Base-by-base conservation (phyloP, 53 echinoderm and acorn worm species). In the Mesocentrotus franciscanus region DNA sequence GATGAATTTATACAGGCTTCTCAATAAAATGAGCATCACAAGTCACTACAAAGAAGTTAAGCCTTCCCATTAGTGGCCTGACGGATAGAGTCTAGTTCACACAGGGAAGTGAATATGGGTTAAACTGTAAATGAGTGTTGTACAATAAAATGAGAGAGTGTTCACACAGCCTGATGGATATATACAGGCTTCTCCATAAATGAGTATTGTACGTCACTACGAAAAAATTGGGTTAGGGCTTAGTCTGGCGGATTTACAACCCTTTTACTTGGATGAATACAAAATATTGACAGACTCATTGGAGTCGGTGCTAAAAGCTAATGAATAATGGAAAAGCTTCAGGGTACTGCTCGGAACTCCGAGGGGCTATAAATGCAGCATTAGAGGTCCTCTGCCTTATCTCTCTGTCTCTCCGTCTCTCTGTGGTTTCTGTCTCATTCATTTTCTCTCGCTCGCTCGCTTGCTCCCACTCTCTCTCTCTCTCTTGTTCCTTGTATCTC, bases 161-260 rank as follows among this genome's bases (percentile, higher is more conserved):
- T 72, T 27, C 29, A 72, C 29, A 26, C 29, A n/a, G 72, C 26
- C 29, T 72, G 72, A n/a, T 72, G 10, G 30, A 72, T 78, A 6
- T 1, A 78, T 32, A 33, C 42, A 81, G 81, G 17, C 81, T 42
- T 42, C 36, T 20, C 42, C 22, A 35, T 79, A 15, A 36, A 39
- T 76, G 11, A 36, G 1, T 17, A 1, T 18, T 36, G 20, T 85
- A 56, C 27, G n/a, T 13, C 58, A 58, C 58, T 9, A 57, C 3
- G 13, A 29, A 87, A 58, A 87, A 64, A 87, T 26, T 87, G 87
- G 87, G 87, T 87, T 29, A 27, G 87, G 87, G 59, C 59, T 87
- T 87, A 87, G 56, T 87, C 87, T 87, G 58, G 58, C n/a, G 58
- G 87, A 87, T 87, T 87, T 87, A 87, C 56, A 87, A 29, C 58